A percentile compares a stretch with the other conserved stretches of the same genome.
phyloP scores from a whole-genome alignment of 1,140 invertebrate species.

The Idris sp. region DNA sequence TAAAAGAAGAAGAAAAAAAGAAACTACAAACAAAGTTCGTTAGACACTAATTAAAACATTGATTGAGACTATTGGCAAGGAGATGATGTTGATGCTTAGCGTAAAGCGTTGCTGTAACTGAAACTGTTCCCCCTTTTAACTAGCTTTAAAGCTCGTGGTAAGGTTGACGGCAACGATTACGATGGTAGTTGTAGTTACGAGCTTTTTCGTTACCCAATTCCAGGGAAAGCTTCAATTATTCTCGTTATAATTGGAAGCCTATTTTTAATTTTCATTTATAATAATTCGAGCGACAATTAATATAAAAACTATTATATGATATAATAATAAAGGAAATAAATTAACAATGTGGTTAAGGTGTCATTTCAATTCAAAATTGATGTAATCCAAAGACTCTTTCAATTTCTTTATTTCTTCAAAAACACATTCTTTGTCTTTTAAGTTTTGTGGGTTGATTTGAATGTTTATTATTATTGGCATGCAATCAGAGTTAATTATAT shows the following conservation, averaged over 20 bases:
- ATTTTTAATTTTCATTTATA: conserved; percentile 76
- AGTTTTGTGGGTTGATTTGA: neutral
- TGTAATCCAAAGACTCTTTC: conserved; percentile 13
- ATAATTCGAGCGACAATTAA: conserved; percentile 73
- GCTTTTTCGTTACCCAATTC: conserved; percentile 68
- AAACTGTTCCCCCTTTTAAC: conserved; percentile 65
- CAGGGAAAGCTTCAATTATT: conserved; percentile 72
- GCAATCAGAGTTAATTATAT: too few species aligned
- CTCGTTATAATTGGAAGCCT: conserved; percentile 73
- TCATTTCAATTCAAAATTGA: conserved; percentile 39
- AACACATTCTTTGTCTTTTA: too few species aligned
- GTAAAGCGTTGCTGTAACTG: conserved; percentile 66
- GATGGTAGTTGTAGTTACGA: conserved; percentile 55
- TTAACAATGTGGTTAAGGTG: conserved; percentile 58
- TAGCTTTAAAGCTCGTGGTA: conserved; percentile 66
- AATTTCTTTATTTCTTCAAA: neutral
- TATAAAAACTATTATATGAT: conserved; percentile 75
- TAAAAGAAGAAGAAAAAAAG: too few species aligned
- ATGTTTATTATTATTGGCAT: neutral
- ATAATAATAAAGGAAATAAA: conserved; percentile 75
- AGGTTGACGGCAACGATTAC: conserved; percentile 52
- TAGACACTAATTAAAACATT: conserved; percentile 67
- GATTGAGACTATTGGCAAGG: conserved; percentile 67
- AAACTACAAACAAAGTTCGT: conserved; percentile 62
- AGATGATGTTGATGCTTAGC: conserved; percentile 67